A percentile compares a stretch with the other conserved stretches of the same genome.
These are phyloP conservation scores for Arizona elegans DNA, from an alignment of 2,113 vertebrate genomes.

Conservation along the genomic window DNA sequence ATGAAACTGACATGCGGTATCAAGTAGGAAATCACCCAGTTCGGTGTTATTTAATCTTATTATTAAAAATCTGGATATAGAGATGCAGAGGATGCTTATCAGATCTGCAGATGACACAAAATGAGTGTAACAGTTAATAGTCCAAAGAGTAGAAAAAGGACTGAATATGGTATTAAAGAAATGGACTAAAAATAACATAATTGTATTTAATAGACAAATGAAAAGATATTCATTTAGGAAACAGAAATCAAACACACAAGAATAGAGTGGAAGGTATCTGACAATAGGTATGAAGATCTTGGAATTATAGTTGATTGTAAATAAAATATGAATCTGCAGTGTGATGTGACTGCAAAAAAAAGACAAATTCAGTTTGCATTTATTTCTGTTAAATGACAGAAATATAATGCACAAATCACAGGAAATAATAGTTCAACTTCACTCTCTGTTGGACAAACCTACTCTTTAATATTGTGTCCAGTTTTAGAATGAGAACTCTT, in stretches of 20 bases:
- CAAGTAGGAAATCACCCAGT: not conserved
- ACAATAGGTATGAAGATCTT: not conserved
- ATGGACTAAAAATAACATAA: not conserved
- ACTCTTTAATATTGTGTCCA: not conserved
- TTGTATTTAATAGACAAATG: not conserved
- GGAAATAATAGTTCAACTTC: not conserved
- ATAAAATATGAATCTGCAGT: not conserved
- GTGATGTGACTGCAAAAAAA: not conserved
- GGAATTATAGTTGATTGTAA: not conserved
- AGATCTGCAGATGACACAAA: not conserved
- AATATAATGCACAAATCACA: not conserved
- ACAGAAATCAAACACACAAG: not conserved
- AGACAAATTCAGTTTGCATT: not conserved
- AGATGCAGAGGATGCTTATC: not conserved
- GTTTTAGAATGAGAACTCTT: not conserved
- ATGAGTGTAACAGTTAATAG: not conserved
- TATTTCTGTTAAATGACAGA: not conserved
- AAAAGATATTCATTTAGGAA: not conserved
- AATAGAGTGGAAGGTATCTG: not conserved
- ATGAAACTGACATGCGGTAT: not conserved
- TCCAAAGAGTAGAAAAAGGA: not conserved
- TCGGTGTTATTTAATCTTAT: not conserved
- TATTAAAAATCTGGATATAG: not conserved
- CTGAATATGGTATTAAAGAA: not conserved
- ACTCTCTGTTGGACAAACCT: not conserved